Percentiles rank a stretch among this genome's conserved stretches.
phyloP scores from a whole-genome alignment of 1,140 invertebrate species.

The Drosophila ohnishii region DNA sequence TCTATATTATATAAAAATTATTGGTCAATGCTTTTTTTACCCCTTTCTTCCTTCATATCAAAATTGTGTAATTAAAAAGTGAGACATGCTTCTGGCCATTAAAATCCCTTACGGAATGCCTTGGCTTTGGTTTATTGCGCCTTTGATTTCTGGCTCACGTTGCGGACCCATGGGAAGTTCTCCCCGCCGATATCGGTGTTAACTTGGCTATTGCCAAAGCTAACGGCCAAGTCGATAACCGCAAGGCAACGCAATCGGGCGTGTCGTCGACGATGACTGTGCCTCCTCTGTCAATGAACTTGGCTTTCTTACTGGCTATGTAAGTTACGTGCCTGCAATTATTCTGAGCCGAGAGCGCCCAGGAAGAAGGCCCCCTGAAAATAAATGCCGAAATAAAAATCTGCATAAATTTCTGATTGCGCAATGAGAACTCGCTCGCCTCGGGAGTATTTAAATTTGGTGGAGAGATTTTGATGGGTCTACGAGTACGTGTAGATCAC shows the following conservation, averaged over 20 bases:
- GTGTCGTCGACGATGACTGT: slow-evolving; percentile 59
- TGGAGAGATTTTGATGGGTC: slow-evolving; percentile 29
- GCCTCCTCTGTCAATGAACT: slow-evolving; percentile 71
- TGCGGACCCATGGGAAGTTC: slow-evolving; percentile 16
- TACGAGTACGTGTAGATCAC: slow-evolving; percentile 42
- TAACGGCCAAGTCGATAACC: slow-evolving; percentile 60
- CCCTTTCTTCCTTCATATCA: no score
- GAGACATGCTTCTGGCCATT: not conserved
- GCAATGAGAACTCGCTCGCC: slow-evolving; percentile 50
- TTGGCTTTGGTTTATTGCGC: slow-evolving; percentile 25
- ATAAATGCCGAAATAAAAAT: slow-evolving; percentile 19
- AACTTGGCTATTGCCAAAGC: slow-evolving; percentile 57
- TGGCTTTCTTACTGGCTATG: slow-evolving; percentile 26
- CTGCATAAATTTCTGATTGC: slow-evolving; percentile 57
- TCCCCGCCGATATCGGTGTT: slow-evolving; percentile 10
- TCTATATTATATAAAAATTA: no score
- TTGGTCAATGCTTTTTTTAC: no score
- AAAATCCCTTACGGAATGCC: not conserved
- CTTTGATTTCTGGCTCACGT: slow-evolving; percentile 30
- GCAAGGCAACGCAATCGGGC: slow-evolving; percentile 62
- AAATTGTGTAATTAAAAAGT: slow-evolving; percentile 19
- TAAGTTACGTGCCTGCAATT: slow-evolving; percentile 71
- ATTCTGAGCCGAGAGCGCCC: slow-evolving; percentile 47
- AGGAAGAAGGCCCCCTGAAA: not conserved
- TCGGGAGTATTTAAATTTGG: slow-evolving; percentile 23